phyloP scores from a whole-genome alignment of 2,888 invertebrate genomes.

The Euzophera pinguis region DNA sequence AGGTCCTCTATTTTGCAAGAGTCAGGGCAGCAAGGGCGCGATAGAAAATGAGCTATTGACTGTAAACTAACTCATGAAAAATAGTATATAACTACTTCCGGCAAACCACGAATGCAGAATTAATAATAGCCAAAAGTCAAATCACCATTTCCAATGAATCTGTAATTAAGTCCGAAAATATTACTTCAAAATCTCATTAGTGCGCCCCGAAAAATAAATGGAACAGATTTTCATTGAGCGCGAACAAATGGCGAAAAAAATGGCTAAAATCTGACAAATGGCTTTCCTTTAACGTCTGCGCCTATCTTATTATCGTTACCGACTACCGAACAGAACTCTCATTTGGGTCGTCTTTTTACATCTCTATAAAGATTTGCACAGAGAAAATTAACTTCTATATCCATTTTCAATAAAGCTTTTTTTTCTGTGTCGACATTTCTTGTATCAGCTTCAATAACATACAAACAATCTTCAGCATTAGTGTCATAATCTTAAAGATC shows the following conservation, averaged over 20 bases:
- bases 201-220: constrained; percentile 64
- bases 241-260: constrained; percentile 73
- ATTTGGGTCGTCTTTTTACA: constrained; percentile 67
- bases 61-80: no score
- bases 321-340: constrained; percentile 78
- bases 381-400: constrained; percentile 32
- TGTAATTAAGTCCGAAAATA: constrained; percentile 27
- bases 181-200: constrained; percentile 60
- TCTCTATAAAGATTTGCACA: constrained; percentile 36
- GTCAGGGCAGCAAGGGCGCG: no score
- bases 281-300: constrained; percentile 79
- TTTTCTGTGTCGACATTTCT: constrained; percentile 31
- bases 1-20: no score
- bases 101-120: no score
- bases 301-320: constrained; percentile 80
- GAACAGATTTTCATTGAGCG: constrained; percentile 76
- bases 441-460: constrained; percentile 34
- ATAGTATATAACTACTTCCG: not conserved
- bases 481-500: constrained; percentile 28
- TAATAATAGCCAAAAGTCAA: no score
- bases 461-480: constrained; percentile 35
- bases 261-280: constrained; percentile 78
- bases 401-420: constrained; percentile 25
- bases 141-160: constrained; percentile 13
- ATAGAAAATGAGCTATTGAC: no score